Conservation (phyloP, 2,888 invertebrate genomes). For the Dasypolia templi region DNA sequence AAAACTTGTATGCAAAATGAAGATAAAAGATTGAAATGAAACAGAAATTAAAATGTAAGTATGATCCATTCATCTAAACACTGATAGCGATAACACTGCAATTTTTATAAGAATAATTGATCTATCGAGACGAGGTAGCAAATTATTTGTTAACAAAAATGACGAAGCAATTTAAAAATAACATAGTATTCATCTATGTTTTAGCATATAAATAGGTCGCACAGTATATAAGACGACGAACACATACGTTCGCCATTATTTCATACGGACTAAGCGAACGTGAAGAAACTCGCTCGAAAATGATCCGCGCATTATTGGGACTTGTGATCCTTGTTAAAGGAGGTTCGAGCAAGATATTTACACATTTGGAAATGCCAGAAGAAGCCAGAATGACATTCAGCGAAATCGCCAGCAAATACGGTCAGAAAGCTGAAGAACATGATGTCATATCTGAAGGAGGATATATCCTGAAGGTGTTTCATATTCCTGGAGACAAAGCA, state of each 20-base stretch:
- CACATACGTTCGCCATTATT: slow-evolving; percentile 47
- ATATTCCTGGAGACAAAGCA: slow-evolving; percentile 66
- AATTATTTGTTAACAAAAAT: background rate
- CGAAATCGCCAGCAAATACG: slow-evolving; percentile 71
- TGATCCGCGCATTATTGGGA: slow-evolving; percentile 28
- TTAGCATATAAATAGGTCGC: slow-evolving; percentile 34
- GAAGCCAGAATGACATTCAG: slow-evolving; percentile 70
- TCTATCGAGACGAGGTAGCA: background rate
- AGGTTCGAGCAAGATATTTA: slow-evolving; percentile 9
- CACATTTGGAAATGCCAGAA: slow-evolving; percentile 58
- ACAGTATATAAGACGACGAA: slow-evolving; percentile 57
- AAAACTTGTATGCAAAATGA: background rate
- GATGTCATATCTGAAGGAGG: slow-evolving; percentile 72
- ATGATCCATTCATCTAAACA: slow-evolving; percentile 3
- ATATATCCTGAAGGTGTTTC: slow-evolving; percentile 74
- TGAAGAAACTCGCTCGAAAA: slow-evolving; percentile 41
- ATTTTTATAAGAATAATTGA: background rate
- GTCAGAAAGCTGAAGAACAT: slow-evolving; percentile 68
- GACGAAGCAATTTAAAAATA: background rate
- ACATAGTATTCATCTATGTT: slow-evolving; percentile 1
- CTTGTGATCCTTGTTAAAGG: slow-evolving; percentile 25
- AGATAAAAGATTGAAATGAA: background rate
- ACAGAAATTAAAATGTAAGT: background rate
- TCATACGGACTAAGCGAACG: slow-evolving; percentile 17
- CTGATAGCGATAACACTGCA: background rate